Evolutionary conservation across 2,888 invertebrate species (phyloP), one percentile per base, ranked within the genome.

Genomic region (Ophraella communa): DNA sequence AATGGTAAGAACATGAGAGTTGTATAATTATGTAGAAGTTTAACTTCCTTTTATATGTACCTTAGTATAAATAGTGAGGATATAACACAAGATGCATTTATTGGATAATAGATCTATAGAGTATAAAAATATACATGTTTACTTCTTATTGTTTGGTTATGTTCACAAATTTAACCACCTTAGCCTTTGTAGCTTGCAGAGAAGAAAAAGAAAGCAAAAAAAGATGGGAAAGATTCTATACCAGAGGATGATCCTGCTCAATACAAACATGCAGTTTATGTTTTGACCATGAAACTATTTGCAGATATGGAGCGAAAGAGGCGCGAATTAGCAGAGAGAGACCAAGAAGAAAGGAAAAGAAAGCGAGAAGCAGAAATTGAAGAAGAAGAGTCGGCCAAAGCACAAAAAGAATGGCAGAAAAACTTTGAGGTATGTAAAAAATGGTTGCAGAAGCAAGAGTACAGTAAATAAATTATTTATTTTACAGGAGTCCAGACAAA

Each of bases 361-460:
- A 96, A 96, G 83, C 87, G 97, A 7, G 97, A 98, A 82, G 90
- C 93, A 17, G 96, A 97, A 85, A 91, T 95, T 56, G 94, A 95
- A 65, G 94, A 94, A 60, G 96, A 96, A 78, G 96, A 97, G 76
- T 92, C 92, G 75, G 87, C 91, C 65, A 92, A 95, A 65, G 84
- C 93, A 52, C 95, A 98, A 78, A 93, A 95, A 74, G 98, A 98
- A 81, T 99, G 97, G 96, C 95, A 97, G 71, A 96, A 97, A 80
- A 99, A 98, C 84, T 99, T 97, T 84, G 99, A 99, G 86, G 93
- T 92, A 79, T 74, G 74, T 64, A 20, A 17, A 23, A 51, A 10
- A 7, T 17, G 3, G 4, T 18, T 35, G 21, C 7, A 8, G 33
- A 39, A 7, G 1, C 8, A 39, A 2, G 1, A n/a, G 11, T 33